Evolutionary conservation across 2,113 vertebrate species (phyloP), one percentile per base, ranked within the genome.

Genomic region (Syngnathus scovelli): DNA sequence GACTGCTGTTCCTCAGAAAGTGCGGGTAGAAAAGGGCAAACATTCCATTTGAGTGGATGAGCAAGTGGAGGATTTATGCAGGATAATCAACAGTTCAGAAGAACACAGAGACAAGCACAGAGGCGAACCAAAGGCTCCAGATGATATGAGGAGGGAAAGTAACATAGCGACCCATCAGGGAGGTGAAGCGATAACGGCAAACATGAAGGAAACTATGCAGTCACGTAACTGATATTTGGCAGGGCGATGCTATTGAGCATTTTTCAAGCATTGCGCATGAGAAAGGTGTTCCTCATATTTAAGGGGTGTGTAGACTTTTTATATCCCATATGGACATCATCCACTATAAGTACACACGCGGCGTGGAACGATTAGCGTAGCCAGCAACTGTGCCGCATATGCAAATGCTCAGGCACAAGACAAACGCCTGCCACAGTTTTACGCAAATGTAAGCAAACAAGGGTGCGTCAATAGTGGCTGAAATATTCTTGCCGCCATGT

Each of bases 141-240:
- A 41, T 39, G 18, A 13, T 21, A 18, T 18, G 38, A 41, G 15
- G 52, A 64, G 64, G 58, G 59, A 69, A 58, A 56, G 60, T 48
- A 52, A 48, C 37, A 36, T 54, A 39, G 39, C 49, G 68, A 62
- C 52, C 13, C 37, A 71, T 68, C 43, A 6, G 58, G 58, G 69
- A 81, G 68, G 77, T 77, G 74, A 83, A 64, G 80, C 71, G 73
- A 80, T 56, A 67, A 67, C 71, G 71, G 83, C 75, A 77, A 76
- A 83, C 79, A 72, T 78, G 78, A 76, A 64, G 69, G 77, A 79
- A 81, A 74, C 21, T 60, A 78, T 74, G 48, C 72, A 74, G 75
- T 86, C 84, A 80, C 83, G 78, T 83, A 84, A 85, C 80, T 63
- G 70, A 79, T 80, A 74, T 72, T 87, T 89, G 86, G 83, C 85